Evolutionary conservation across 2,113 vertebrate species (phyloP).

Genomic region (Hymenochirus boettgeri): DNA sequence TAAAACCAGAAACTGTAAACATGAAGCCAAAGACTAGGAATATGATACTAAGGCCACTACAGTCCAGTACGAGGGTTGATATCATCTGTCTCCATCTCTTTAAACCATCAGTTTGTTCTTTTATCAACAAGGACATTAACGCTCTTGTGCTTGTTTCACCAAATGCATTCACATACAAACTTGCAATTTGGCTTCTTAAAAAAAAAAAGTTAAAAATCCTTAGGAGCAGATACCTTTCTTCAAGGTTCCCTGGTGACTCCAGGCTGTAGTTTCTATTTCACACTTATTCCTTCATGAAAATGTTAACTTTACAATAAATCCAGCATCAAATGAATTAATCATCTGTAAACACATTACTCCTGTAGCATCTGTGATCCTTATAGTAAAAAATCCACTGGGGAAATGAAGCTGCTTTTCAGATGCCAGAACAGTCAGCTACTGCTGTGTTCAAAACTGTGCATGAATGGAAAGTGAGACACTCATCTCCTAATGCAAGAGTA

Average conservation of each 20-base stretch:
- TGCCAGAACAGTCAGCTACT: slow-evolving; percentile 36
- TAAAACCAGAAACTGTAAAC: slow-evolving; percentile 79
- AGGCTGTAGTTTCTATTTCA: not conserved
- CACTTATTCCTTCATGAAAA: slow-evolving; percentile 19
- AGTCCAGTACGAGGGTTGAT: slow-evolving; percentile 78
- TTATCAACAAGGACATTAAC: slow-evolving; percentile 20
- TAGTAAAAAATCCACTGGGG: slow-evolving; percentile 21
- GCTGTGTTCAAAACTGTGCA: slow-evolving; percentile 30
- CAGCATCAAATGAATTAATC: slow-evolving; percentile 20
- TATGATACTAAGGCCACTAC: slow-evolving; percentile 75
- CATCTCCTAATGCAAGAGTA: slow-evolving; percentile 41
- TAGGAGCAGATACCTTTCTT: not conserved
- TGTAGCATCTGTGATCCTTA: slow-evolving; percentile 22
- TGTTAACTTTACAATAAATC: slow-evolving; percentile 11
- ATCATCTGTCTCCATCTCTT: slow-evolving; percentile 69
- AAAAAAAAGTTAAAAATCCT: not conserved
- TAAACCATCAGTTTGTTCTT: slow-evolving; percentile 44
- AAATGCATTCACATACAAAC: slow-evolving; percentile 3
- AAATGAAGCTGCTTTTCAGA: slow-evolving; percentile 32
- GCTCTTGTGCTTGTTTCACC: slow-evolving; percentile 4
- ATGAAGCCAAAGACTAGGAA: slow-evolving; percentile 79
- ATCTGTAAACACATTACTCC: slow-evolving; percentile 25
- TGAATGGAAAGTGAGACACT: slow-evolving; percentile 37
- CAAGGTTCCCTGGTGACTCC: not conserved
- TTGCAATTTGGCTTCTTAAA: not conserved